phyloP scores from a whole-genome alignment of 1,140 invertebrate genomes.

The Drosophila subobscura region DNA sequence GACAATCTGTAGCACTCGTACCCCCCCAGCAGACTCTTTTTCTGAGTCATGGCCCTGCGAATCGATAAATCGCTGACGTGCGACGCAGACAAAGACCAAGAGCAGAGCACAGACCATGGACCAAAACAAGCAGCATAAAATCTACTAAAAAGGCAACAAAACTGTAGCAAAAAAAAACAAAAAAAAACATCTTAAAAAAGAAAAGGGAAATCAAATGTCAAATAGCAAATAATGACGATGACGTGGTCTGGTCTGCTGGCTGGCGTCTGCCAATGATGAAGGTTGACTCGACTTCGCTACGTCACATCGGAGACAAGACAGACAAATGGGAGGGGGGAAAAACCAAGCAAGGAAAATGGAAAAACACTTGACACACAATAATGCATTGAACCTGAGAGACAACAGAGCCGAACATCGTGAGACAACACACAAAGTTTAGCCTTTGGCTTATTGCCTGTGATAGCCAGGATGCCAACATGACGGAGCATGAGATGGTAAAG shows the following conservation, averaged over 20 bases:
- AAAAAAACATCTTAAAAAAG: constrained; percentile 10
- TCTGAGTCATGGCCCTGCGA: constrained; percentile 73
- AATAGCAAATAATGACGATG: constrained; percentile 72
- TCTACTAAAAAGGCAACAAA: constrained; percentile 32
- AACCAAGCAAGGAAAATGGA: constrained; percentile 48
- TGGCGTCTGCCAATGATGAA: constrained; percentile 54
- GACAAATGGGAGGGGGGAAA: constrained; percentile 1
- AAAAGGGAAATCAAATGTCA: constrained; percentile 75
- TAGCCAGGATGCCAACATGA: constrained; percentile 44
- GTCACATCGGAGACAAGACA: constrained; percentile 42
- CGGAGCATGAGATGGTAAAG: no score
- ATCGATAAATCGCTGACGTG: constrained; percentile 75
- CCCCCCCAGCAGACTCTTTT: constrained; percentile 34
- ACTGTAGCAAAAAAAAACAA: constrained; percentile 12
- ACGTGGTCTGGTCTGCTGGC: constrained; percentile 46
- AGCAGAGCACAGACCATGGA: constrained; percentile 27
- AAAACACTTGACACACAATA: constrained; percentile 70
- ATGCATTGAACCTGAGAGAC: constrained; percentile 72
- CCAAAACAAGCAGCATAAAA: no score
- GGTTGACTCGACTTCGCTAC: constrained; percentile 70
- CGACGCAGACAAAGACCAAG: constrained; percentile 60
- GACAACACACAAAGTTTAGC: constrained; percentile 58
- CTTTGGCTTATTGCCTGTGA: constrained; percentile 62
- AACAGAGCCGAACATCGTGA: constrained; percentile 35
- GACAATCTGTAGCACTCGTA: constrained; percentile 45